Evolutionary conservation across 2,888 invertebrate species (phyloP).

Genomic region (Ptilodon capucinus): DNA sequence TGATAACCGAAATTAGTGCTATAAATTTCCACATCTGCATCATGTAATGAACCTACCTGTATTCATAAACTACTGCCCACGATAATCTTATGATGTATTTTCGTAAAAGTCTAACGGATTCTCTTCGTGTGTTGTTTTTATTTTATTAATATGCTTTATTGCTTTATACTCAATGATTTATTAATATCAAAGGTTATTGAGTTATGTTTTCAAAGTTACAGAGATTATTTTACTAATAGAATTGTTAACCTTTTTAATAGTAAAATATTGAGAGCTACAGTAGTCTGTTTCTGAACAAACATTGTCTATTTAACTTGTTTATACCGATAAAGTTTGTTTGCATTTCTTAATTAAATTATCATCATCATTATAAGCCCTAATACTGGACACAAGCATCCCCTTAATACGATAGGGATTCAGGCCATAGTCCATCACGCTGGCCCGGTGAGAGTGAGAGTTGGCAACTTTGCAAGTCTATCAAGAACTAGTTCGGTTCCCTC

Average conservation of each 20-base stretch:
- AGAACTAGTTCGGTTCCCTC: no score
- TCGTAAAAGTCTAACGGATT: neutral
- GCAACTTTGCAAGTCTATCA: no score
- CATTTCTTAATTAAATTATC: no score
- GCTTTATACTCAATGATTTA: neutral
- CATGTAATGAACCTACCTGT: constrained; percentile 8
- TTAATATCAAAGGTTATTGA: neutral
- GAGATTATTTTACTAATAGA: neutral
- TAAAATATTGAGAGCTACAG: neutral
- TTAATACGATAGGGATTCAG: no score
- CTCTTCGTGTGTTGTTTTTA: neutral
- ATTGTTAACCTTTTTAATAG: neutral
- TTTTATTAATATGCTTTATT: neutral
- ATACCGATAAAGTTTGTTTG: no score
- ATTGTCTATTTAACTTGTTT: no score
- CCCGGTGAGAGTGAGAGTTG: no score
- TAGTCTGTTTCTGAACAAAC: neutral
- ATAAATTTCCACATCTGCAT: constrained; percentile 11
- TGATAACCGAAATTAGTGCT: constrained; percentile 13
- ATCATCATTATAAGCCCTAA: no score
- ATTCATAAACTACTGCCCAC: constrained; percentile 3
- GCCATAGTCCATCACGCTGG: no score
- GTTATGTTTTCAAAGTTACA: neutral
- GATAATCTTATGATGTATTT: neutral
- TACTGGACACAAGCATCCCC: no score